phyloP scores from a whole-genome alignment of 2,888 invertebrate species.

The Myathropa florea region DNA sequence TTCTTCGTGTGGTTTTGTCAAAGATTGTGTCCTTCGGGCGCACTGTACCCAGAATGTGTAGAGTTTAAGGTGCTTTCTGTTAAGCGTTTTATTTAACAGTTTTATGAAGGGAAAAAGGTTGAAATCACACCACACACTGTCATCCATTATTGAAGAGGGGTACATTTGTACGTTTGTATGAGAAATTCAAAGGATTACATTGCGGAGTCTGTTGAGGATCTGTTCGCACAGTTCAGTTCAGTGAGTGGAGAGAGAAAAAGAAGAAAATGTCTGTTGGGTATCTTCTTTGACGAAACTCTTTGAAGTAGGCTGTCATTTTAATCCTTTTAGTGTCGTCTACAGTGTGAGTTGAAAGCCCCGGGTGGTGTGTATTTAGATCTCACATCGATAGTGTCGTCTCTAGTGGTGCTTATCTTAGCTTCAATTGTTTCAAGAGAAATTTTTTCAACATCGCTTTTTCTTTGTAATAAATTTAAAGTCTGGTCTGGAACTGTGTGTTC shows the following conservation, averaged over 20 bases:
- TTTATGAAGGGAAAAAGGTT: background rate
- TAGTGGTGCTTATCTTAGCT: background rate
- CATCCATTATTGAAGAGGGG: background rate
- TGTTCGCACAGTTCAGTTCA: no score
- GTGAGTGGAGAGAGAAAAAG: background rate
- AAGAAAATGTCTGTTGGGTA: background rate
- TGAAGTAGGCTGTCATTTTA: background rate
- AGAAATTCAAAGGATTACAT: background rate
- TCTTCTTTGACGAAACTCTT: background rate
- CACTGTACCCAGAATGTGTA: background rate
- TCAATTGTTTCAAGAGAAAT: background rate
- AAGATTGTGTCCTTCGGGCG: background rate
- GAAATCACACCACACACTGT: background rate
- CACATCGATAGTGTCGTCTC: background rate
- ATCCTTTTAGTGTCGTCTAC: background rate
- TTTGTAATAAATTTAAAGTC: no score
- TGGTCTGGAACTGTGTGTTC: no score
- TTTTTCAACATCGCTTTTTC: background rate
- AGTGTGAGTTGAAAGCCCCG: background rate
- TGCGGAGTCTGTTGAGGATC: no score
- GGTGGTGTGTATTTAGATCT: background rate
- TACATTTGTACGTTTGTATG: background rate
- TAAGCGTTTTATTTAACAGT: background rate
- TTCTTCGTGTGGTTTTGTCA: constrained; percentile 15
- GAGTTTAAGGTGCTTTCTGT: background rate